These are phyloP conservation scores for Antechinus flavipes DNA, from an alignment of 2,113 vertebrate species.

Conservation along the genomic window DNA sequence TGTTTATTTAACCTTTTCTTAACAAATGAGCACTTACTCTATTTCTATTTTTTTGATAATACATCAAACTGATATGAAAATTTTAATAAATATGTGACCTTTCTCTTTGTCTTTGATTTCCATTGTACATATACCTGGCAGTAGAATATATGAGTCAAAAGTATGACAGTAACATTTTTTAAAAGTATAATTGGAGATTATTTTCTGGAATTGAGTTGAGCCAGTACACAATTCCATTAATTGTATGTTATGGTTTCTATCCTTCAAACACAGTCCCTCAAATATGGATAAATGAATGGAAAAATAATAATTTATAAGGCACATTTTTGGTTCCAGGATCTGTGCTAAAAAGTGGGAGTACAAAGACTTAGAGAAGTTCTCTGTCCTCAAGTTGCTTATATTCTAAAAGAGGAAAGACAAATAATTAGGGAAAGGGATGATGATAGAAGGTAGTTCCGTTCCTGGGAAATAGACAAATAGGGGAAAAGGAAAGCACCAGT, in stretches of 20 bases:
- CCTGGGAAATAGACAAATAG: neutral
- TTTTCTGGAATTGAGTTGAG: neutral
- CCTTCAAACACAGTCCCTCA: neutral
- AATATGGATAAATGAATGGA: neutral
- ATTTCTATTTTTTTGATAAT: neutral
- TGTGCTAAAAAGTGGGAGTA: neutral
- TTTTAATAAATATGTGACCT: neutral
- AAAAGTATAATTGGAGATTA: neutral
- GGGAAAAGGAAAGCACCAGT: no score
- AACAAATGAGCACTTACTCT: neutral
- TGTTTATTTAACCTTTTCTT: neutral
- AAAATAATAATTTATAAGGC: neutral
- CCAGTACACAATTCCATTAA: neutral
- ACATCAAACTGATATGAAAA: neutral
- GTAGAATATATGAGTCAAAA: neutral
- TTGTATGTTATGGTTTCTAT: neutral
- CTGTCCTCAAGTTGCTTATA: neutral
- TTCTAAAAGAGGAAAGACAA: neutral
- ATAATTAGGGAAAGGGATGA: neutral
- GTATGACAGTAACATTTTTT: neutral
- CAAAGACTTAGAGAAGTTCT: neutral
- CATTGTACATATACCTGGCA: neutral
- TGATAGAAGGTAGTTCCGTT: neutral
- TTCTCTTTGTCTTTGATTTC: neutral
- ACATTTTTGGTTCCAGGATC: neutral